Evolutionary conservation across 2,797 vertebrate genomes (phyloP), one percentile per base, ranked within the genome.

Genomic region (Sitta carolinensis): DNA sequence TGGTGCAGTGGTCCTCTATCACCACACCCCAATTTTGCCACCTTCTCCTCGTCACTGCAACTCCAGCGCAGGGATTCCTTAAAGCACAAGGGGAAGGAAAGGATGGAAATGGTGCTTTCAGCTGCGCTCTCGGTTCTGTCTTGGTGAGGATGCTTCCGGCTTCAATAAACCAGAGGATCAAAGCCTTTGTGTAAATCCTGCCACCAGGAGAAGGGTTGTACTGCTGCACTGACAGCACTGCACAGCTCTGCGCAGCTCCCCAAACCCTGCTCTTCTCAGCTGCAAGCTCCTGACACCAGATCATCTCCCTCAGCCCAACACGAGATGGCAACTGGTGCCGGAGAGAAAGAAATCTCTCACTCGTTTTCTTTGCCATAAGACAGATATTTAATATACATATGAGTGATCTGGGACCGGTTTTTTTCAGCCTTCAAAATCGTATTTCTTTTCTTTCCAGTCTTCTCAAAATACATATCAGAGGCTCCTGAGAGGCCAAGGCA

Each of bases 141-240:
- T 58, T 9, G 62, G 29, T 3, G 9, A 57, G 76, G 82, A 54
- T 19, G 76, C 66, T 84, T 48, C 73, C 62, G 61, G 79, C 69
- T 86, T 67, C 52, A 43, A 58, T 34, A 59, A 78, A 40, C 0
- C 73, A 25, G 84, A 18, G 2, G 82, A 94, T 91, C 89, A 75
- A 94, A 96, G 96, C 91, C 76, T 92, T 94, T 92, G 82, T 91
- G 77, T 80, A n/a, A 74, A 87, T 55, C 79, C 87, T 84, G 84
- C 40, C 43, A 1, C 22, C 47, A 16, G 77, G 64, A 89, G 79
- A 32, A 14, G 5, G 52, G 15, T 3, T 25, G 30, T 11, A 0
- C 15, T 11, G n/a, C 84, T 50, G 81, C 14, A 4, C 67, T 26
- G 70, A 45, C 55, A 69, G 58, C 70, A 6, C 66, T 34, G 23